Base-by-base conservation (phyloP, 2,888 invertebrate species). In the Drosophila greeni region DNA sequence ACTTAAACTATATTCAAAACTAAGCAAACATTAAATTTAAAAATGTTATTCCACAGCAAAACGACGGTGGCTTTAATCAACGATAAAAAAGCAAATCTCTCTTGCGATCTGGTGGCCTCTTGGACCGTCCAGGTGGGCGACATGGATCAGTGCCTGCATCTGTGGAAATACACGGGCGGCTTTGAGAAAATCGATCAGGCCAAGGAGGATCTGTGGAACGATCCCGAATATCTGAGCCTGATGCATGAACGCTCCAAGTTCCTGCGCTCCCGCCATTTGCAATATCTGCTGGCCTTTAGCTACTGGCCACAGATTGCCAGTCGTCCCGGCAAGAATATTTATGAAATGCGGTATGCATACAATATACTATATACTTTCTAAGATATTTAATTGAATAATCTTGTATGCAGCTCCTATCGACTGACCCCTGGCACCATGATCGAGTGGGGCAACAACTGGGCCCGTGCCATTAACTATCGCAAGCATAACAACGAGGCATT, bases 401-500 rank as follows among this genome's bases (percentile, higher is more conserved):
- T 20, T 5, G 3, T 53, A 3, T 43, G 8, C 58, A 88, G 91
- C 6, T 92, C 94, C 80, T 97, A 95, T 89, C 95, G 96, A 72
- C 90, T 99, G 40, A 97, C 97, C 90, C 98, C 99, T 0, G 99
- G 99, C 51, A 98, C 98, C 1, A 98, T 99, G 98, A 98, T 99
- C 77, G 99, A 99, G 90, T 99, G 99, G 99, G 99, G 98, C 58
- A 99, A 99, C 89, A 98, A 98, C 89, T 99, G 99, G 98, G 97
- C 97, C 0, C 92, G 97, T 82, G 98, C 97, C 5, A 95, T 98
- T 55, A 95, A 95, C 82, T 95, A 94, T 89, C 92, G 99, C 24
- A 93, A 94, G 82, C 93, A 95, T 82, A 95, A 97, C 87, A 94
- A 97, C 86, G 98, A 98, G 88, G 95, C 99, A 1, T 99, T 98